Base-by-base conservation (phyloP, 1,140 invertebrate genomes). In the Drosophila jambulina region DNA sequence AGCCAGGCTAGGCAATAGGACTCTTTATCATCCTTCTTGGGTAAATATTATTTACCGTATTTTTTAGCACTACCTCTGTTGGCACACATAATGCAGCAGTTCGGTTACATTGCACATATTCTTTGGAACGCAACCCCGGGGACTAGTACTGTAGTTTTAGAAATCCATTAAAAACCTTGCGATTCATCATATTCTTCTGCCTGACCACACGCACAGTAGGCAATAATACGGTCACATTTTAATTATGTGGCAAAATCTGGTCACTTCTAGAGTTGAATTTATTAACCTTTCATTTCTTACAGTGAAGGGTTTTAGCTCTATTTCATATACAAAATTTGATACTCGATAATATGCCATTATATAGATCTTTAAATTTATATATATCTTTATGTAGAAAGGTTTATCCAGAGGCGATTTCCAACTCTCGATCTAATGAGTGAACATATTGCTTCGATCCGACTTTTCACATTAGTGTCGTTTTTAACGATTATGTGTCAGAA, bases 131-230 rank as follows among this genome's bases (percentile, higher is more conserved):
- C 3, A 17, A 17, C 15, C 2, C 38, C 8, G 17, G 17, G 3
- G 1, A n/a, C n/a, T 0, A 40, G 38, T 17, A 8, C 17, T 38
- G n/a, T n/a, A 17, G 6, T 8, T 17, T 38, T 7, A 17, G 6
- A 38, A 17, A 17, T 38, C 5, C 6, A 6, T 38, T 15, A 17
- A 38, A 38, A 17, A 2, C 15, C 36, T 8, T 3, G 8, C 8
- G 8, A 19, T 1, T 10, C 1, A 10, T 2, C 17, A n/a, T 4
- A 19, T 42, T 42, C 21, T 3, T 46, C 5, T 15, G 21, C 6
- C 45, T 0, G 0, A 10, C 8, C n/a, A 19, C 19, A 13, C 0
- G 21, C 0, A 13, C 21, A 21, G 6, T 12, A 23, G 13, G 5
- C 10, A 6, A 12, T 13, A 45, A 3, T 45, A 23, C 12, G 12